Conservation (phyloP, 2,888 invertebrate genomes). For the Halictus quadricinctus region DNA sequence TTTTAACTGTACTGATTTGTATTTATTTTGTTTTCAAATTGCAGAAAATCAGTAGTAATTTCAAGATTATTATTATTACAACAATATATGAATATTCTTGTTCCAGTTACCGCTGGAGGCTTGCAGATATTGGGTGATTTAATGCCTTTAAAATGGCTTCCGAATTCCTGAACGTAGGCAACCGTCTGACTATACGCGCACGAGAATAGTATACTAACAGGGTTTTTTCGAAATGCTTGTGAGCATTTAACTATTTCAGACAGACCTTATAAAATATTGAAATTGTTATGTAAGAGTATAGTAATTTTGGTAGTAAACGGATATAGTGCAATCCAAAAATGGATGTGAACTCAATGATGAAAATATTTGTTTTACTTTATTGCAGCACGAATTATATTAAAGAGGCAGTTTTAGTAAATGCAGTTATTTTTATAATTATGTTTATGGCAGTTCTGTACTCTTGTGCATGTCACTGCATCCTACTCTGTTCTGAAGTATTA, state of each 20-base stretch:
- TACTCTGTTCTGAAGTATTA: slow-evolving; percentile 27
- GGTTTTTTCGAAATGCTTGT: background rate
- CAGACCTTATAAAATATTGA: background rate
- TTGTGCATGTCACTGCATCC: slow-evolving; percentile 11
- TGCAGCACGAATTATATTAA: background rate
- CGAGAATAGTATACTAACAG: background rate
- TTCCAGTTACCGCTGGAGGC: background rate
- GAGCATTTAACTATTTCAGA: background rate
- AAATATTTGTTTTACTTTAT: background rate
- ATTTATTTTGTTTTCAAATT: background rate
- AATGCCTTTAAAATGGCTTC: background rate
- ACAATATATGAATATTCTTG: no score
- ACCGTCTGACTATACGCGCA: background rate
- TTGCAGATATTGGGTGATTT: background rate
- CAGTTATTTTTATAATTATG: background rate
- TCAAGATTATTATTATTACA: background rate
- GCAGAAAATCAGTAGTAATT: background rate
- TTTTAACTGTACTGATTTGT: background rate
- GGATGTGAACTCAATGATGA: background rate
- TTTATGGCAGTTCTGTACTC: background rate
- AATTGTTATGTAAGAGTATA: background rate
- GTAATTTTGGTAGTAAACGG: background rate
- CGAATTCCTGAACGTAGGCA: background rate
- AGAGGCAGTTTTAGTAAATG: background rate
- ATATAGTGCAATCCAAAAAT: background rate